These are phyloP conservation scores for Todiramphus chloris DNA, from an alignment of 2,113 vertebrate genomes.

Conservation along the genomic window DNA sequence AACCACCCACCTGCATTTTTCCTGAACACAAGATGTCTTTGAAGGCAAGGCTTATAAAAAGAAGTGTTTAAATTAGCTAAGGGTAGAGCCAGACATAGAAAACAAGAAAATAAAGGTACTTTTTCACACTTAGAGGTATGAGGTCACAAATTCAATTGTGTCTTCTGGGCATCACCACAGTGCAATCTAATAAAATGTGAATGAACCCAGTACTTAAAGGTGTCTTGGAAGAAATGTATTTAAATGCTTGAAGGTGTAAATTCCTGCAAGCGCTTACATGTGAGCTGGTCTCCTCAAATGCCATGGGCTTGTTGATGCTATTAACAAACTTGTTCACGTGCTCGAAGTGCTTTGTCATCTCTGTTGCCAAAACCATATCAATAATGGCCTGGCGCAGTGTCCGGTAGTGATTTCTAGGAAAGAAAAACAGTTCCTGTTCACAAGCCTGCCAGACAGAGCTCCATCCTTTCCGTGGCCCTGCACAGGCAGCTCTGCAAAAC, in stretches of 20 bases:
- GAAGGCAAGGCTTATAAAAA: background rate
- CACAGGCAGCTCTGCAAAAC: background rate
- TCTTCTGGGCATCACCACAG: background rate
- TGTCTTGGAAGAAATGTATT: background rate
- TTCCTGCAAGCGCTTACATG: constrained; percentile 54
- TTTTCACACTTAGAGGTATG: background rate
- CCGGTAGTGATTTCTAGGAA: constrained; percentile 89
- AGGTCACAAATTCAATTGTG: background rate
- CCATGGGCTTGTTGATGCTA: constrained; percentile 93
- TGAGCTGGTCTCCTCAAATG: constrained; percentile 82
- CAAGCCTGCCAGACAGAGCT: background rate
- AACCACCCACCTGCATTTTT: background rate
- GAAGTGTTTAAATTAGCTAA: background rate
- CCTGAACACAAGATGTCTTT: background rate
- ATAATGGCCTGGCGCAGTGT: constrained; percentile 93
- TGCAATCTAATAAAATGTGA: background rate
- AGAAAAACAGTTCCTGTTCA: background rate
- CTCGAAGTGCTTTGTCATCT: constrained; percentile 98
- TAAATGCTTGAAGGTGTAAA: background rate
- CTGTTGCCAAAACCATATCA: constrained; percentile 97
- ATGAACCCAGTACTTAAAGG: background rate
- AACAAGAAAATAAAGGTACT: background rate
- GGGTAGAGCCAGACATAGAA: background rate
- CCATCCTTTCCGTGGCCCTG: background rate
- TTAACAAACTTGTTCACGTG: constrained; percentile 98